Conservation (phyloP, 2,113 vertebrate species). For the Smithornis capensis region DNA sequence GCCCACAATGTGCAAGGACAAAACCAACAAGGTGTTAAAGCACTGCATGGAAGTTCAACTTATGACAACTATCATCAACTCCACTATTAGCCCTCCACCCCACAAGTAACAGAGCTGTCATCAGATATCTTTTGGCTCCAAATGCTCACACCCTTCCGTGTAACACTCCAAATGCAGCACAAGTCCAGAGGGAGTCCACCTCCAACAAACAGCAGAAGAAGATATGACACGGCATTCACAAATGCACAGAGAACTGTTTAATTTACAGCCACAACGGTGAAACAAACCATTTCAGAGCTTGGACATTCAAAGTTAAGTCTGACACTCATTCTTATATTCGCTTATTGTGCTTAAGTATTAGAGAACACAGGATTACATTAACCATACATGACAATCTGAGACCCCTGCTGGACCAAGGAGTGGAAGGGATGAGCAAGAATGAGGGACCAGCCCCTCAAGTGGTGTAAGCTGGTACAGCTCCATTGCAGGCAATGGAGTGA, state of each 20-base stretch:
- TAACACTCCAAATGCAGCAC: not conserved
- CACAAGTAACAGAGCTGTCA: not conserved
- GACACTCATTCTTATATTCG: constrained; percentile 67
- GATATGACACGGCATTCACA: constrained; percentile 64
- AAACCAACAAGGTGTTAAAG: not conserved
- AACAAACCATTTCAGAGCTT: constrained; percentile 68
- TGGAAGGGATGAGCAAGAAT: constrained; percentile 58
- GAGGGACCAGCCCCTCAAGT: constrained; percentile 67
- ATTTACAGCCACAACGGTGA: constrained; percentile 70
- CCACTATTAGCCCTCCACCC: not conserved
- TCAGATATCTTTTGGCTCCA: not conserved
- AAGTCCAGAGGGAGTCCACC: constrained; percentile 10
- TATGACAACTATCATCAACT: not conserved
- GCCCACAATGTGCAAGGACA: not conserved
- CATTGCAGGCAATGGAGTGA: not conserved
- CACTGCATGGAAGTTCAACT: not conserved
- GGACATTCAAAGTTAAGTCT: constrained; percentile 72
- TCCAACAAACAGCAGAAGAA: constrained; percentile 47
- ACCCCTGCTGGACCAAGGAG: constrained; percentile 46
- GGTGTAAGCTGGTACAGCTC: constrained; percentile 59
- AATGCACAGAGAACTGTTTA: constrained; percentile 71
- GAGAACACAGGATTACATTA: constrained; percentile 62
- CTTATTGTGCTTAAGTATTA: constrained; percentile 68
- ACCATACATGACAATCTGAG: constrained; percentile 22
- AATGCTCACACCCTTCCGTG: not conserved